Percentiles rank a stretch among this genome's conserved stretches.
Conservation (phyloP, 2,113 vertebrate genomes). For the Talpa occidentalis region DNA sequence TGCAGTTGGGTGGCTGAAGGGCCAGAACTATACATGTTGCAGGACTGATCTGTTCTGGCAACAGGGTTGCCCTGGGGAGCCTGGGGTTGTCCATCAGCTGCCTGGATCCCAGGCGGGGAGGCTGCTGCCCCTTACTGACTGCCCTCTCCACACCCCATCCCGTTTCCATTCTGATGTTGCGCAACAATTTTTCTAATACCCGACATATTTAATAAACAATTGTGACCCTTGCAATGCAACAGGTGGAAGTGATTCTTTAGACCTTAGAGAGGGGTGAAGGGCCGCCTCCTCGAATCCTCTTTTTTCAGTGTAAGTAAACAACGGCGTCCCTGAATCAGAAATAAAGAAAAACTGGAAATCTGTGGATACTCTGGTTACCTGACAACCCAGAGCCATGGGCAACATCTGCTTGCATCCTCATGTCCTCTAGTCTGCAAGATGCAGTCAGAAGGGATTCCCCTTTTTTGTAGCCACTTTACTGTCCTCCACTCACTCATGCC, state of each 20-base stretch:
- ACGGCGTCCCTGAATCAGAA: conserved; percentile 53
- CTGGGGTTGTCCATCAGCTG: conserved; percentile 75
- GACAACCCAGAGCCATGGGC: conserved; percentile 69
- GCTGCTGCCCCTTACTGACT: conserved; percentile 57
- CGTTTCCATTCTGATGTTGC: conserved; percentile 75
- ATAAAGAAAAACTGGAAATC: conserved; percentile 77
- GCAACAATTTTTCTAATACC: conserved; percentile 58
- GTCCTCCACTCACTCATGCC: background rate
- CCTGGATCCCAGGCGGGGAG: conserved; percentile 35
- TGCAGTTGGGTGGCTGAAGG: conserved; percentile 66
- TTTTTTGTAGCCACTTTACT: background rate
- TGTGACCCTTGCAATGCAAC: background rate
- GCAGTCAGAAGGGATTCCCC: conserved; percentile 36
- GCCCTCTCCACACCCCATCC: background rate
- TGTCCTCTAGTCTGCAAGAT: background rate
- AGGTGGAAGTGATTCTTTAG: background rate
- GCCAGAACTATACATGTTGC: conserved; percentile 71
- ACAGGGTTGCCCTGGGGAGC: conserved; percentile 2
- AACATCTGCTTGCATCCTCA: conserved; percentile 34
- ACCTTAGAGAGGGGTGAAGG: background rate
- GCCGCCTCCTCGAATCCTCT: background rate
- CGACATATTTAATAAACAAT: conserved; percentile 33
- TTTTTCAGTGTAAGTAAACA: conserved; percentile 3
- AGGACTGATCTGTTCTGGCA: conserved; percentile 67
- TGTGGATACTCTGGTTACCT: conserved; percentile 76